Conservation (phyloP, 2,888 invertebrate genomes). For the Morpho deidamia region DNA sequence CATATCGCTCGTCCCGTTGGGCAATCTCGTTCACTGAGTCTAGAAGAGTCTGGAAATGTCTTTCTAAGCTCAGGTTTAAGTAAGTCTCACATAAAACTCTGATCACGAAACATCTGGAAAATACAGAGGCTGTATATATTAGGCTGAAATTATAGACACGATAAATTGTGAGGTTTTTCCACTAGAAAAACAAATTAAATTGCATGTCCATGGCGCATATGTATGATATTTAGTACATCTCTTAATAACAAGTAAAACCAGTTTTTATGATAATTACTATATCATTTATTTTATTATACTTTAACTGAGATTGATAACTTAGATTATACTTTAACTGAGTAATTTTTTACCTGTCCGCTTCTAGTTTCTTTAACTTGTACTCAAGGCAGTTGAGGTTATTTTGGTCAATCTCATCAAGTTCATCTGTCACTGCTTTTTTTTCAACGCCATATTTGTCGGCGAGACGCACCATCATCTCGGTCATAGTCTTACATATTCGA, state of each 20-base stretch:
- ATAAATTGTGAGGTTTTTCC: too few relatives aligned
- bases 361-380: slow-evolving; percentile 51
- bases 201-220: too few relatives aligned
- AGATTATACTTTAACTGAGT: too few relatives aligned
- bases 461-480: slow-evolving; percentile 35
- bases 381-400: slow-evolving; percentile 36
- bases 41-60: slow-evolving; percentile 27
- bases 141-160: too few relatives aligned
- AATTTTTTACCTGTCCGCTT: slow-evolving; percentile 43
- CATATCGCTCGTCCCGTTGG: slow-evolving; percentile 21
- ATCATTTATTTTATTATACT: too few relatives aligned
- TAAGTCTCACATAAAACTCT: slow-evolving; percentile 37
- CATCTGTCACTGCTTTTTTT: slow-evolving; percentile 32
- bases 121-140: neutral
- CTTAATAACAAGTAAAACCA: too few relatives aligned
- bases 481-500: slow-evolving; percentile 33
- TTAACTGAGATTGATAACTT: too few relatives aligned
- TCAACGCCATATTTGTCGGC: slow-evolving; percentile 42
- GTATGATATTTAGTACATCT: too few relatives aligned
- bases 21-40: slow-evolving; percentile 25
- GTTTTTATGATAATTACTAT: too few relatives aligned
- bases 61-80: slow-evolving; percentile 34
- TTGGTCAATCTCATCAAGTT: slow-evolving; percentile 39
- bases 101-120: slow-evolving; percentile 36
- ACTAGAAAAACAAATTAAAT: too few relatives aligned